These are phyloP conservation scores for Odontocerum albicorne DNA, from an alignment of 2,888 invertebrate genomes.

Conservation along the genomic window DNA sequence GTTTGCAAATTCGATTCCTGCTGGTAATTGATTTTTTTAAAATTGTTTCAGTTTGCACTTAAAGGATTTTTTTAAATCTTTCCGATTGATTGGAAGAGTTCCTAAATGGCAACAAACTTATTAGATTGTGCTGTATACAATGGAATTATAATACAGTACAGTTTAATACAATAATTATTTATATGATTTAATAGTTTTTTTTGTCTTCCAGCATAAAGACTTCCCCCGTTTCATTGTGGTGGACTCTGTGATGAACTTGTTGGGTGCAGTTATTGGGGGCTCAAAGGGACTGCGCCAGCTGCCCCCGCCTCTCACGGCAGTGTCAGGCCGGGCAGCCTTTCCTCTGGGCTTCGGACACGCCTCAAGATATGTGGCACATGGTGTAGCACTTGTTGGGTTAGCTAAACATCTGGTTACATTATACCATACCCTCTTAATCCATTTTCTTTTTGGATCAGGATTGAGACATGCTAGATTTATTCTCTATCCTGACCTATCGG, in stretches of 20 bases:
- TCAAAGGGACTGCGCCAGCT: slow-evolving; percentile 49
- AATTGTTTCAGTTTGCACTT: no score
- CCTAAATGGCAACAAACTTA: no score
- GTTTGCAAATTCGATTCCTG: no score
- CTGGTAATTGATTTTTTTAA: no score
- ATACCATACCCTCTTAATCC: neutral
- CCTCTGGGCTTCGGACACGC: slow-evolving; percentile 92
- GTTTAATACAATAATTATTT: neutral
- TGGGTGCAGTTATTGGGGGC: slow-evolving; percentile 41
- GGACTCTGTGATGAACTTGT: slow-evolving; percentile 57
- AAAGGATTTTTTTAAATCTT: no score
- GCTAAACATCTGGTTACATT: slow-evolving; percentile 34
- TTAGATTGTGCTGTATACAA: no score
- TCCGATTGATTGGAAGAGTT: no score
- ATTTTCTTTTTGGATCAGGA: no score
- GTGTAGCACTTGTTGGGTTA: slow-evolving; percentile 87
- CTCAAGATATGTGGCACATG: slow-evolving; percentile 77
- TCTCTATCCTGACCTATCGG: no score
- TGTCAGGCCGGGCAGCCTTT: slow-evolving; percentile 79
- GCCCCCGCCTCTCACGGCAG: slow-evolving; percentile 54
- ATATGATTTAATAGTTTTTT: no score
- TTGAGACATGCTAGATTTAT: no score
- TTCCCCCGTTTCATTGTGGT: slow-evolving; percentile 58
- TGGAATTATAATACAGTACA: no score
- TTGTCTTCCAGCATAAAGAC: slow-evolving; percentile 62